Percentiles rank a stretch among this genome's conserved stretches.
Evolutionary conservation across 1,140 invertebrate species (phyloP).

Genomic region (Theocolax elegans): DNA sequence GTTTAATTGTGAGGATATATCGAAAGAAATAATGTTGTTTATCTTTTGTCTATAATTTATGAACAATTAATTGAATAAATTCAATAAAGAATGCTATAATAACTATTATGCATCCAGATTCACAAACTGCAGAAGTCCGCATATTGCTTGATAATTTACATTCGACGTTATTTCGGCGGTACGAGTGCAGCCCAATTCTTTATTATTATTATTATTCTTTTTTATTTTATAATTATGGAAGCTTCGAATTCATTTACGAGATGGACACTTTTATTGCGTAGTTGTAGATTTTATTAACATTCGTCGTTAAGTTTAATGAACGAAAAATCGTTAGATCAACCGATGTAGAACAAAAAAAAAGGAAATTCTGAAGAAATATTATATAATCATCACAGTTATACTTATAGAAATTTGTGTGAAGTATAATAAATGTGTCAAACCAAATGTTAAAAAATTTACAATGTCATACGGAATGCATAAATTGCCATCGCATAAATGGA

Average conservation of each 20-base stretch:
- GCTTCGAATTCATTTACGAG: slow-evolving; percentile 23
- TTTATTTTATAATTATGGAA: slow-evolving; percentile 12
- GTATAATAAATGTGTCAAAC: no score
- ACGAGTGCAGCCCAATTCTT: slow-evolving; percentile 34
- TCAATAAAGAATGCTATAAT: slow-evolving; percentile 32
- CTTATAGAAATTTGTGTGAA: no score
- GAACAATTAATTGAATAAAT: slow-evolving; percentile 40
- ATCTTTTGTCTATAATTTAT: slow-evolving; percentile 35
- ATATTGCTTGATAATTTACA: slow-evolving; percentile 47
- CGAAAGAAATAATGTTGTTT: slow-evolving; percentile 40
- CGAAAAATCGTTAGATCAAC: background rate
- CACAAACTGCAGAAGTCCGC: slow-evolving; percentile 32
- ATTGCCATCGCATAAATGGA: slow-evolving; percentile 28
- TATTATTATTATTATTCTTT: background rate
- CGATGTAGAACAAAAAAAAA: background rate
- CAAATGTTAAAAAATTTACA: slow-evolving; percentile 41
- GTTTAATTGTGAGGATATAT: slow-evolving; percentile 51
- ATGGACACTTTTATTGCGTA: slow-evolving; percentile 9
- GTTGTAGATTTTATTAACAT: slow-evolving; percentile 25
- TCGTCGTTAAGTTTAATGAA: background rate
- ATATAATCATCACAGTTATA: no score
- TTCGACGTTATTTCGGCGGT: slow-evolving; percentile 23
- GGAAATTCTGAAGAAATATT: slow-evolving; percentile 9
- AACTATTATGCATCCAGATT: slow-evolving; percentile 42
- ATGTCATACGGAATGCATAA: slow-evolving; percentile 41